A percentile compares a stretch with the other conserved stretches of the same genome.
Conservation (phyloP, 37 sponge, comb jelly and placozoan species). For the Axinella damicornis region DNA sequence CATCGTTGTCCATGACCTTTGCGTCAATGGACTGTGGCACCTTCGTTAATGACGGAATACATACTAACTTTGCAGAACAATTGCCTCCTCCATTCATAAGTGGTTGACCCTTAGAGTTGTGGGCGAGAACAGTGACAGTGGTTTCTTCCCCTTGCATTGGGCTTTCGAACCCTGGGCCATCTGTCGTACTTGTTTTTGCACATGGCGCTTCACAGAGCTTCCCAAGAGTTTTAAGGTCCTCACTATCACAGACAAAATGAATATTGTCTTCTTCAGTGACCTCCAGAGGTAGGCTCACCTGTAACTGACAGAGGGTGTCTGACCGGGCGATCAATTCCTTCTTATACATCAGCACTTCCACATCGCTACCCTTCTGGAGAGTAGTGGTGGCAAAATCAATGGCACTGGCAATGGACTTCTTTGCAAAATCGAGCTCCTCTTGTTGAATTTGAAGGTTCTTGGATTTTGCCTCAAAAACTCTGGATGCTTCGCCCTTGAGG, state of each 20-base stretch:
- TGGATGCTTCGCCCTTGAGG: background rate
- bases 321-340: slow-evolving; percentile 29
- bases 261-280: slow-evolving; percentile 8
- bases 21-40: background rate
- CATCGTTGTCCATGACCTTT: slow-evolving; percentile 40
- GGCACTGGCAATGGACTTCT: slow-evolving; percentile 7
- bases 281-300: background rate
- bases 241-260: slow-evolving; percentile 3
- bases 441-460: slow-evolving; percentile 24
- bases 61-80: slow-evolving; percentile 11
- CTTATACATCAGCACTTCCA: slow-evolving; percentile 42
- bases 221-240: slow-evolving; percentile 18
- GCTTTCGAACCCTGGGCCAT: slow-evolving; percentile 5
- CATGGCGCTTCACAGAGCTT: slow-evolving; percentile 31
- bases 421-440: slow-evolving; percentile 1
- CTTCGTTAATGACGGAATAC: background rate
- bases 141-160: slow-evolving; percentile 44
- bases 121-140: slow-evolving; percentile 17
- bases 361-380: slow-evolving; percentile 37
- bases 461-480: background rate
- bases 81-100: slow-evolving; percentile 45
- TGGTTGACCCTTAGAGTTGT: background rate
- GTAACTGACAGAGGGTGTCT: slow-evolving; percentile 11
- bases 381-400: slow-evolving; percentile 11
- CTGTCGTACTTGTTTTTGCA: slow-evolving; percentile 16